Conservation (phyloP, 1,140 invertebrate species). For the Zelostemma sp. region DNA sequence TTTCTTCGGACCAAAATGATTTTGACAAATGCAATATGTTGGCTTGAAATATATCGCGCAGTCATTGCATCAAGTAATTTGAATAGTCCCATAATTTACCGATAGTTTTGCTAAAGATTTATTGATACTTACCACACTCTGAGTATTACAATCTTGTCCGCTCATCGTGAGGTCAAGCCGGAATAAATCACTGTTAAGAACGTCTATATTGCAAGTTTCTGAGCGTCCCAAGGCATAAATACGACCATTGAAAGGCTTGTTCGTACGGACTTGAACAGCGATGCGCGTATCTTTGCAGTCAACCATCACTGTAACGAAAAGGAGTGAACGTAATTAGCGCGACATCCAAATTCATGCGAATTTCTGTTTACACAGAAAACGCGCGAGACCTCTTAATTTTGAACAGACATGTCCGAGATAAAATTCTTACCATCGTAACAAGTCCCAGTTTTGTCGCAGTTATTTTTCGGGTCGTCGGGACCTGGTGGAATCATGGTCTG, state of each 20-base stretch:
- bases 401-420: no score
- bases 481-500: no score
- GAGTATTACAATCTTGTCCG: conserved; percentile 94
- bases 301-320: conserved; percentile 81
- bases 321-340: background rate
- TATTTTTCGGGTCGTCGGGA: conserved; percentile 77
- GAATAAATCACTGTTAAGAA: conserved; percentile 92
- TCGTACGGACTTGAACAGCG: conserved; percentile 91
- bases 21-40: background rate
- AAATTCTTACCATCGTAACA: conserved; percentile 86
- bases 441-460: conserved; percentile 94
- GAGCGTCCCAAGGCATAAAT: conserved; percentile 93
- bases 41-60: background rate
- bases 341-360: background rate
- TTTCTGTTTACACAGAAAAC: background rate
- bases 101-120: no score
- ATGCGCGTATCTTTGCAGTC: conserved; percentile 96
- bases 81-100: no score
- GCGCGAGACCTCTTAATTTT: no score
- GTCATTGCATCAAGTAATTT: background rate
- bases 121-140: conserved; percentile 82
- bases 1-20: no score
- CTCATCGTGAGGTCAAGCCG: conserved; percentile 91
- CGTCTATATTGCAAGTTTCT: conserved; percentile 95
- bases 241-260: conserved; percentile 93